Conservation (phyloP, 2,888 invertebrate genomes). For the Belgica antarctica region DNA sequence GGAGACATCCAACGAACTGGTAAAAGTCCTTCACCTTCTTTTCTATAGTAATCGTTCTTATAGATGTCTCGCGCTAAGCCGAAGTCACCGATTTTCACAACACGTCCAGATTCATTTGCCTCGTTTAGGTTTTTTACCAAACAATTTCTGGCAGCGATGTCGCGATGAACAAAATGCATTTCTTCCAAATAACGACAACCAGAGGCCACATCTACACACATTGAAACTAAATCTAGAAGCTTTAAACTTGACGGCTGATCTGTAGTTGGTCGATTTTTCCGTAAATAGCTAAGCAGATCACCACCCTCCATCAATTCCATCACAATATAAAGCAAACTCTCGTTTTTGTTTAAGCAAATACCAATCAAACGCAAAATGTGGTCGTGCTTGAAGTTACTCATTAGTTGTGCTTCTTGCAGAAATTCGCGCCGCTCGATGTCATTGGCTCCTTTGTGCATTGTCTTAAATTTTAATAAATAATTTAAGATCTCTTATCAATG, state of each 20-base stretch:
- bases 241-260: conserved; percentile 68
- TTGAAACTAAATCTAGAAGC: conserved; percentile 79
- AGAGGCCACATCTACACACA: conserved; percentile 93
- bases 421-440: conserved; percentile 90
- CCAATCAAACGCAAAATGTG: conserved; percentile 91
- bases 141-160: conserved; percentile 94
- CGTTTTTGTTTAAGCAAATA: conserved; percentile 70
- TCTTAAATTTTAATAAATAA: no score
- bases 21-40: conserved; percentile 84
- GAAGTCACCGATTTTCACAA: conserved; percentile 95
- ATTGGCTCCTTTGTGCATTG: conserved; percentile 85
- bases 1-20: conserved; percentile 99
- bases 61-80: conserved; percentile 95
- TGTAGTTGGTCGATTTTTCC: conserved; percentile 74
- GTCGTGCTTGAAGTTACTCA: conserved; percentile 96
- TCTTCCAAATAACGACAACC: conserved; percentile 96
- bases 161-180: conserved; percentile 95
- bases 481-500: neutral
- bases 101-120: neutral
- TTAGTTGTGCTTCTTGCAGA: conserved; percentile 91
- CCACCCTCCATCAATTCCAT: conserved; percentile 98
- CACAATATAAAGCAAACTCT: conserved; percentile 89
- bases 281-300: conserved; percentile 85
- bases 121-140: conserved; percentile 64
- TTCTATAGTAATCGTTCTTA: conserved; percentile 95